phyloP scores from a whole-genome alignment of 1,140 invertebrate genomes.

The Lepidurus arcticus region DNA sequence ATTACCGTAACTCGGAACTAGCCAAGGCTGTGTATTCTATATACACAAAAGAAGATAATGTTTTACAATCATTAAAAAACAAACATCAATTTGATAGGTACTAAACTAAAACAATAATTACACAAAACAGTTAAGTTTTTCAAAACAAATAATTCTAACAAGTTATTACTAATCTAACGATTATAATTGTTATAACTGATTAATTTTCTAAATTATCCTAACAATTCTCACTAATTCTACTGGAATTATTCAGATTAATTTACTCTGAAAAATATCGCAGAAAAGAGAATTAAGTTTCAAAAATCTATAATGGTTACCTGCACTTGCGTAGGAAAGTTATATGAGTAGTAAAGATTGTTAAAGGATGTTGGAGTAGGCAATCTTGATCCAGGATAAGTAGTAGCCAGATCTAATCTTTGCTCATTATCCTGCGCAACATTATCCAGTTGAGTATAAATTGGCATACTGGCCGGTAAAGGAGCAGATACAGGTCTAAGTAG shows the following conservation, averaged over 20 bases:
- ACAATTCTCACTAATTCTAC: too few relatives aligned
- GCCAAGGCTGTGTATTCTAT: neutral
- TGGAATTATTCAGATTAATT: too few relatives aligned
- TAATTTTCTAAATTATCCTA: too few relatives aligned
- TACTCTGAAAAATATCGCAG: too few relatives aligned
- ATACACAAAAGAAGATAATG: neutral
- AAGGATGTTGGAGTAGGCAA: constrained; percentile 1
- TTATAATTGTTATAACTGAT: too few relatives aligned
- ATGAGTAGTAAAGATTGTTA: neutral
- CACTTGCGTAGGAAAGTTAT: neutral
- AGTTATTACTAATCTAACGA: too few relatives aligned
- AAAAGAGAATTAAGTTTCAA: too few relatives aligned
- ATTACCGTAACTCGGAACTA: neutral
- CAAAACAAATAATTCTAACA: too few relatives aligned
- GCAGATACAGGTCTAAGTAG: neutral
- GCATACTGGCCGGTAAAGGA: constrained; percentile 3
- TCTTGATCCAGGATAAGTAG: neutral
- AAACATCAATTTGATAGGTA: neutral
- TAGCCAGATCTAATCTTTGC: neutral
- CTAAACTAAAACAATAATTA: too few relatives aligned
- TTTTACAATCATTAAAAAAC: neutral
- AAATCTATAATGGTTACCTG: neutral
- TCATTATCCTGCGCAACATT: neutral
- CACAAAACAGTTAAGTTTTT: too few relatives aligned
- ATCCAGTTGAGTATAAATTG: neutral